Conservation (phyloP, 2,888 invertebrate genomes). For the Brachyptera risi region DNA sequence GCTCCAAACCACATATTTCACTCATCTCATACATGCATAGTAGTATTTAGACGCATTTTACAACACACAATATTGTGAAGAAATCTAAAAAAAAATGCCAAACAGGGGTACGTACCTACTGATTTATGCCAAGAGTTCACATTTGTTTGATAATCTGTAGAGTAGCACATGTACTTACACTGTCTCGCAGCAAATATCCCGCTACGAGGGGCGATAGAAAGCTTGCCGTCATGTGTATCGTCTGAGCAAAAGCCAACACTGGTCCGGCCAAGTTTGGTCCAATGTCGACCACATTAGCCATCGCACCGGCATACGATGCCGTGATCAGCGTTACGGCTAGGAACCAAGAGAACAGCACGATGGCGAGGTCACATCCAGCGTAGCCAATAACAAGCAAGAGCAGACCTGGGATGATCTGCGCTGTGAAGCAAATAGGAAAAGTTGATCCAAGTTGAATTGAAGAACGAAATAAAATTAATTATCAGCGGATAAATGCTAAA, state of each 20-base stretch:
- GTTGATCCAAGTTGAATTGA: background rate
- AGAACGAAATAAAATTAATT: too few species aligned
- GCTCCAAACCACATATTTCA: too few species aligned
- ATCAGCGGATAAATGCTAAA: too few species aligned
- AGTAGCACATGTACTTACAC: constrained; percentile 49
- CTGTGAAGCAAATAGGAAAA: too few species aligned
- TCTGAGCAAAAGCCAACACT: constrained; percentile 68
- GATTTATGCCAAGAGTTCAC: too few species aligned
- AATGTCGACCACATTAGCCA: constrained; percentile 73
- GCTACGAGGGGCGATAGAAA: constrained; percentile 63
- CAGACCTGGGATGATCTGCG: constrained; percentile 65
- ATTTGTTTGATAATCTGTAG: background rate
- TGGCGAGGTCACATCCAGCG: constrained; percentile 55
- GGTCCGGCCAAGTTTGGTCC: constrained; percentile 75
- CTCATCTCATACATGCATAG: too few species aligned
- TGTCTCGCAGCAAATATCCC: constrained; percentile 56
- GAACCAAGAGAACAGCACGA: constrained; percentile 62
- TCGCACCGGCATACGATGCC: constrained; percentile 68
- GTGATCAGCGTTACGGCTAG: constrained; percentile 65
- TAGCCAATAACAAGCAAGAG: constrained; percentile 60
- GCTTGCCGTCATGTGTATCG: constrained; percentile 72
- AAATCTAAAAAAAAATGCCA: too few species aligned
- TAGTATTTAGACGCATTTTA: too few species aligned
- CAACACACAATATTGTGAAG: too few species aligned
- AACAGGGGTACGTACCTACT: too few species aligned